These are phyloP conservation scores for Steinernema hermaphroditum DNA, from an alignment of 2,888 invertebrate species.

Conservation along the genomic window DNA sequence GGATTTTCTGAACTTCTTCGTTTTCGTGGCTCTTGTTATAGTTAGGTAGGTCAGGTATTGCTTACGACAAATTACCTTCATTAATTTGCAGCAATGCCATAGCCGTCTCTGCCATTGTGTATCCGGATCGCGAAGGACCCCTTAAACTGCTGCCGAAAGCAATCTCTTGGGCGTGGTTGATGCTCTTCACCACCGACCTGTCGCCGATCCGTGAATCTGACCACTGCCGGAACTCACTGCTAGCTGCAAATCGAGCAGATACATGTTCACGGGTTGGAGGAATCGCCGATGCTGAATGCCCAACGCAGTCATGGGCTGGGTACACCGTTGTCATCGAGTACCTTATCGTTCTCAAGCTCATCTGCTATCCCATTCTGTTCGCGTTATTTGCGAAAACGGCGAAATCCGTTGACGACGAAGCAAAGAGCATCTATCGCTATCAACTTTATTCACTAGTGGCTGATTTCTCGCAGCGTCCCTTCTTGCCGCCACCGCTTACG, in stretches of 20 bases:
- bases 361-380: slow-evolving; percentile 67
- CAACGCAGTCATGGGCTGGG: slow-evolving; percentile 47
- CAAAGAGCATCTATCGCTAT: slow-evolving; percentile 67
- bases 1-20: slow-evolving; percentile 62
- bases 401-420: slow-evolving; percentile 64
- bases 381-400: slow-evolving; percentile 66
- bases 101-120: slow-evolving; percentile 68
- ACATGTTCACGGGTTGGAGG: slow-evolving; percentile 51
- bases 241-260: slow-evolving; percentile 36
- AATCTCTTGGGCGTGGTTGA: slow-evolving; percentile 68
- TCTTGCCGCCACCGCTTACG: slow-evolving; percentile 67
- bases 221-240: slow-evolving; percentile 33
- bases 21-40: slow-evolving; percentile 58
- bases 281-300: slow-evolving; percentile 54
- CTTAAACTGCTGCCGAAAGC: slow-evolving; percentile 64
- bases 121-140: slow-evolving; percentile 67
- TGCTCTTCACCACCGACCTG: slow-evolving; percentile 68
- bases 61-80: background rate
- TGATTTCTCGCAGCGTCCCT: slow-evolving; percentile 63
- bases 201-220: slow-evolving; percentile 38
- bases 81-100: slow-evolving; percentile 49
- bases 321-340: slow-evolving; percentile 60
- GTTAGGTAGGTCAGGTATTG: slow-evolving; percentile 41
- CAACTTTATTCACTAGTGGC: slow-evolving; percentile 66
- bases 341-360: slow-evolving; percentile 62